Evolutionary conservation across 2,888 invertebrate species (phyloP).

Genomic region (Sericinus montela): DNA sequence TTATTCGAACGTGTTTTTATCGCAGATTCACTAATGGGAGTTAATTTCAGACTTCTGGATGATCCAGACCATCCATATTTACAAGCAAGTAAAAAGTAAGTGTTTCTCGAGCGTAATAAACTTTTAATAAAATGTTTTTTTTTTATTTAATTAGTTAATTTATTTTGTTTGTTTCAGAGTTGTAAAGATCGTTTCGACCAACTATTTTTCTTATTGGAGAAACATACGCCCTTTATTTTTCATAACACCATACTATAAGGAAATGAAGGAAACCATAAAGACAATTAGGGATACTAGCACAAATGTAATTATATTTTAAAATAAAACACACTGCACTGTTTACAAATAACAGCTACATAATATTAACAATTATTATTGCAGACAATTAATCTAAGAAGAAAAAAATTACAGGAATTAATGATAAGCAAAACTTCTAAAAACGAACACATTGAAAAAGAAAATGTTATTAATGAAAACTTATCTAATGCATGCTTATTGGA

Average conservation of each 20-base stretch:
- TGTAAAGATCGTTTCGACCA: slow-evolving; percentile 30
- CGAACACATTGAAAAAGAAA: slow-evolving; percentile 22
- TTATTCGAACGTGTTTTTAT: too few species aligned
- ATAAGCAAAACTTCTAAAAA: too few species aligned
- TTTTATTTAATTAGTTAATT: too few species aligned
- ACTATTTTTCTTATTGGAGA: slow-evolving; percentile 40
- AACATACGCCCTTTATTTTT: slow-evolving; percentile 31
- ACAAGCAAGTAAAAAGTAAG: slow-evolving; percentile 30
- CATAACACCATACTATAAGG: slow-evolving; percentile 30
- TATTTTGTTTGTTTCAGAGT: slow-evolving; percentile 24
- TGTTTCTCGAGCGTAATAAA: too few species aligned
- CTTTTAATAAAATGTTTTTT: not conserved
- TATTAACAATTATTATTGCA: too few species aligned
- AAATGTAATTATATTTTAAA: slow-evolving; percentile 23
- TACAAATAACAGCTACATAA: too few species aligned
- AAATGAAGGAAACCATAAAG: slow-evolving; percentile 33
- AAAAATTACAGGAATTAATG: slow-evolving; percentile 28
- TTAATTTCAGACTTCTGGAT: slow-evolving; percentile 29
- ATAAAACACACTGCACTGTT: not conserved
- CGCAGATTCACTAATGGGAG: slow-evolving; percentile 35
- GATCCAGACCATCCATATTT: slow-evolving; percentile 34
- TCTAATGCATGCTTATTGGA: slow-evolving; percentile 31
- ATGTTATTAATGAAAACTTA: slow-evolving; percentile 26
- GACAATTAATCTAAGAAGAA: slow-evolving; percentile 30
- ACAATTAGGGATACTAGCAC: slow-evolving; percentile 28